Conservation (phyloP, 2,888 invertebrate genomes). For the Hipparchia sbordonii region DNA sequence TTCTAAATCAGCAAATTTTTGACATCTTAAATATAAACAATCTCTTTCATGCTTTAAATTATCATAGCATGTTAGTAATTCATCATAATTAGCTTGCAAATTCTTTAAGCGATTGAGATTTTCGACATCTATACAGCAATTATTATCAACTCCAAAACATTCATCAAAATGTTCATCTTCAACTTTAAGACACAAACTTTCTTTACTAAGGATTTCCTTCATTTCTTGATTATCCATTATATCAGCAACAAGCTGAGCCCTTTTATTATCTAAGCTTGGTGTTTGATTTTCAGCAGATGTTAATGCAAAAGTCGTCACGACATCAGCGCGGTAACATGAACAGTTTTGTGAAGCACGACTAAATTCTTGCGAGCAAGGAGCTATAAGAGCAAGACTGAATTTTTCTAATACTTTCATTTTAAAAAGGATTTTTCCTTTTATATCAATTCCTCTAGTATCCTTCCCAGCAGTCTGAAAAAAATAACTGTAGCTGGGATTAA, state of each 20-base stretch:
- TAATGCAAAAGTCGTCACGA: slow-evolving; percentile 55
- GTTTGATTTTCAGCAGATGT: slow-evolving; percentile 52
- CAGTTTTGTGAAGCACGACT: slow-evolving; percentile 47
- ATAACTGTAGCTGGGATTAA: not conserved
- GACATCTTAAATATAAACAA: slow-evolving; percentile 55
- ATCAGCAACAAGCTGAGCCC: slow-evolving; percentile 72
- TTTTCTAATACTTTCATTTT: slow-evolving; percentile 75
- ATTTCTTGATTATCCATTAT: slow-evolving; percentile 74
- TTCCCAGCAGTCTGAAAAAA: slow-evolving; percentile 58
- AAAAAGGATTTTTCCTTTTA: slow-evolving; percentile 72
- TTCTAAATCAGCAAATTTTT: slow-evolving; percentile 64
- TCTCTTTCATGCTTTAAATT: slow-evolving; percentile 66
- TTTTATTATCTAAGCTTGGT: slow-evolving; percentile 57
- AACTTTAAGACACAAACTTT: slow-evolving; percentile 46
- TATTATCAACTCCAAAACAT: slow-evolving; percentile 47
- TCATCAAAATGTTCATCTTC: slow-evolving; percentile 51
- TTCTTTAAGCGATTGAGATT: slow-evolving; percentile 67
- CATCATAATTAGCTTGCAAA: slow-evolving; percentile 69
- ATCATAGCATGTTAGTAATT: slow-evolving; percentile 67
- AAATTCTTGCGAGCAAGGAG: slow-evolving; percentile 66
- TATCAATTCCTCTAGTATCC: slow-evolving; percentile 65
- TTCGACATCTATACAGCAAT: slow-evolving; percentile 59
- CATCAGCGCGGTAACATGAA: slow-evolving; percentile 62
- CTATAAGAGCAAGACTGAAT: slow-evolving; percentile 68
- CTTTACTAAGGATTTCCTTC: slow-evolving; percentile 68